Conservation (phyloP, 2,113 vertebrate genomes). For the Oreochromis aureus region DNA sequence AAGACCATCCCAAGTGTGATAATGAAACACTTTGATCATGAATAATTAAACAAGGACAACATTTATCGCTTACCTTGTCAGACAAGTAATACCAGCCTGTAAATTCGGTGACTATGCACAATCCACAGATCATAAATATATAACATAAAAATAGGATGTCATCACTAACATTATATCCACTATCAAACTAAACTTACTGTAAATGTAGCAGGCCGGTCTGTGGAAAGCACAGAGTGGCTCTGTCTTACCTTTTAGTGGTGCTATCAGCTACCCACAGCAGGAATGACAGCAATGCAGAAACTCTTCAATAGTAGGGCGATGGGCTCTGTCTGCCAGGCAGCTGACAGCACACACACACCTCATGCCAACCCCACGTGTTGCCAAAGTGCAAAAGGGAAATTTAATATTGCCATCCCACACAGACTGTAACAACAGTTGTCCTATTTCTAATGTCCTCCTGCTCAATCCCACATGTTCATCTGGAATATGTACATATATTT, state of each 20-base stretch:
- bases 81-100: not conserved
- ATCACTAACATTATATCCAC: not conserved
- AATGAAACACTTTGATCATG: not conserved
- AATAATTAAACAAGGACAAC: not conserved
- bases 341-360: conserved; percentile 39
- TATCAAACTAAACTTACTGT: not conserved
- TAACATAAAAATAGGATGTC: not conserved
- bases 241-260: conserved; percentile 50
- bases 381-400: conserved; percentile 38
- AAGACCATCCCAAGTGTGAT: not conserved
- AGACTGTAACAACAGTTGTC: conserved; percentile 11
- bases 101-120: not conserved
- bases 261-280: conserved; percentile 57
- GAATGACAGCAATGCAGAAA: conserved; percentile 70
- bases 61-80: conserved; percentile 44
- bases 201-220: not conserved
- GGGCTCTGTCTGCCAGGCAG: conserved; percentile 53
- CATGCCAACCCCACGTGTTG: conserved; percentile 13
- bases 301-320: conserved; percentile 51
- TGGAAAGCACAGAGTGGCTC: conserved; percentile 28
- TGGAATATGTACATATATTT: not conserved
- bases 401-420: conserved; percentile 21
- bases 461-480: not conserved
- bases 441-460: not conserved
- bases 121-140: not conserved